Evolutionary conservation across 2,797 vertebrate species (phyloP).

Genomic region (Distichodus sexfasciatus): DNA sequence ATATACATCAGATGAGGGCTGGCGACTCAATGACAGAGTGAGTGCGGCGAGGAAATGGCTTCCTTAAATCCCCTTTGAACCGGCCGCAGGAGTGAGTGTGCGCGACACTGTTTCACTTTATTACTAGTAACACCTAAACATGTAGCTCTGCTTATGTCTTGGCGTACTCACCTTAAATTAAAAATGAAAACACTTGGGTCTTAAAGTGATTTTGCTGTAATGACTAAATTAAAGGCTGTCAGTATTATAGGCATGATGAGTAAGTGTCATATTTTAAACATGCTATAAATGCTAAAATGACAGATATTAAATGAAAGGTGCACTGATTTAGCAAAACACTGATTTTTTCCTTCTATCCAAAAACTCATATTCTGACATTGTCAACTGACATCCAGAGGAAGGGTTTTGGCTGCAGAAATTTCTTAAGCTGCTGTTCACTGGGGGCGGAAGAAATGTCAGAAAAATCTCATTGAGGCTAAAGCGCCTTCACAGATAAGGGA

Average conservation of each 20-base stretch:
- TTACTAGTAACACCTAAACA: too few relatives aligned
- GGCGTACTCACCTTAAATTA: too few relatives aligned
- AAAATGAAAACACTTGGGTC: too few relatives aligned
- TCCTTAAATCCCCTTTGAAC: too few relatives aligned
- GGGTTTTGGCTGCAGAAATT: conserved; percentile 37
- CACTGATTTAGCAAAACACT: background rate
- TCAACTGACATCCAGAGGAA: background rate
- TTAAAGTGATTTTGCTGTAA: too few relatives aligned
- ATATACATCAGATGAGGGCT: too few relatives aligned
- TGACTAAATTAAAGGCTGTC: too few relatives aligned
- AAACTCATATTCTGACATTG: conserved; percentile 5
- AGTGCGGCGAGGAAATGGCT: too few relatives aligned
- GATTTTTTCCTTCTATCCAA: background rate
- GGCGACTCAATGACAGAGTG: too few relatives aligned
- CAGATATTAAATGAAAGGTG: background rate
- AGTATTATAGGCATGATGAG: background rate
- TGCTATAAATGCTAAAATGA: background rate
- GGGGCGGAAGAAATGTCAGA: conserved; percentile 60
- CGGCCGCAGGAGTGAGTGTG: too few relatives aligned
- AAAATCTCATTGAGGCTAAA: conserved; percentile 61
- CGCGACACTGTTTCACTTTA: too few relatives aligned
- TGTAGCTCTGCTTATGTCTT: too few relatives aligned
- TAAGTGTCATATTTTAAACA: background rate
- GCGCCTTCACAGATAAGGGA: conserved; percentile 68
- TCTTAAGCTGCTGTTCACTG: conserved; percentile 51